Percentiles rank a stretch among this genome's conserved stretches.
phyloP scores from a whole-genome alignment of 2,113 vertebrate species.

The Paramisgurnus dabryanus region DNA sequence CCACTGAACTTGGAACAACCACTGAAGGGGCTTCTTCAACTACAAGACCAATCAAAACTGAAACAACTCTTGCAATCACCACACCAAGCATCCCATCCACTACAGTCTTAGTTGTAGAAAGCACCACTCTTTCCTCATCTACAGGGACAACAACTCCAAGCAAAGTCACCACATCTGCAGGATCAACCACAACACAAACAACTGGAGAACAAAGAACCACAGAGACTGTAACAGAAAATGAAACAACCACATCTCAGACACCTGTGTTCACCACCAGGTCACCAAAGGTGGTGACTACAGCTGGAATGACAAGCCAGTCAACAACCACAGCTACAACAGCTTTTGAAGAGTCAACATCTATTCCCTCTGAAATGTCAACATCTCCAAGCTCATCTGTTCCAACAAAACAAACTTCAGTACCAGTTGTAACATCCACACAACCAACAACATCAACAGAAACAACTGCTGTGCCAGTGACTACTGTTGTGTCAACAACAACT shows the following conservation, averaged over 20 bases:
- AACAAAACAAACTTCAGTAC: background rate
- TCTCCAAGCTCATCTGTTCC: no score
- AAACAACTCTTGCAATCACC: constrained; percentile 5
- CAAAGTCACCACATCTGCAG: background rate
- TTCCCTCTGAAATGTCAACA: background rate
- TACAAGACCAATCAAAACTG: background rate
- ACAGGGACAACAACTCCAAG: constrained; percentile 8
- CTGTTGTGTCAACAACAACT: no score
- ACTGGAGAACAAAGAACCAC: background rate
- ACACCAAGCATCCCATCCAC: background rate
- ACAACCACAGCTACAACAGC: no score
- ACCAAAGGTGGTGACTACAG: no score
- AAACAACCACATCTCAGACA: no score
- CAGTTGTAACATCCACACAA: no score
- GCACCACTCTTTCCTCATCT: background rate
- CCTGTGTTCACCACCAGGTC: background rate
- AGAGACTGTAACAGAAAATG: background rate
- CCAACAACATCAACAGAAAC: no score
- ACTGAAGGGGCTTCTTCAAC: background rate
- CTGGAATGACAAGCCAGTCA: background rate
- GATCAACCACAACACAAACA: background rate
- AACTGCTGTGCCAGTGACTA: no score
- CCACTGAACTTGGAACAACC: background rate
- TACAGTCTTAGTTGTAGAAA: background rate
- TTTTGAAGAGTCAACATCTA: background rate